Percentiles rank a stretch among this genome's conserved stretches.
phyloP scores from a whole-genome alignment of 2,888 invertebrate species.

The Eupithecia subumbrata region DNA sequence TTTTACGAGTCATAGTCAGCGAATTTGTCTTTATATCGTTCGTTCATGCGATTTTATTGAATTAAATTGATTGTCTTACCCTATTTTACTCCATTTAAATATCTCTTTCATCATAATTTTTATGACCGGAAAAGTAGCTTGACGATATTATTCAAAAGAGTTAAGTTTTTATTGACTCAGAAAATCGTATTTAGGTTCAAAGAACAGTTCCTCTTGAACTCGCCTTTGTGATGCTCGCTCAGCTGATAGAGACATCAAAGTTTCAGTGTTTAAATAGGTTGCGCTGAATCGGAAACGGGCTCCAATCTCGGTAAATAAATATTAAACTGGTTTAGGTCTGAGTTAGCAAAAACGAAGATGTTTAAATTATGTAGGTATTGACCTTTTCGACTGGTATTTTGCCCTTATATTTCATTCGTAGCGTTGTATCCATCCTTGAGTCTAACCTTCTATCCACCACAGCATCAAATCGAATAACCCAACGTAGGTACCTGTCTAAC shows the following conservation, averaged over 20 bases:
- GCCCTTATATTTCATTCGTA: background rate
- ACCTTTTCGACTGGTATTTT: background rate
- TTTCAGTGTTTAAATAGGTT: constrained; percentile 19
- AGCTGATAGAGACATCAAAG: constrained; percentile 26
- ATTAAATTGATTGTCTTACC: too few species aligned
- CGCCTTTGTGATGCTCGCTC: constrained; percentile 31
- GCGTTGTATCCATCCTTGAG: background rate
- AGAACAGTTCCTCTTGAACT: background rate
- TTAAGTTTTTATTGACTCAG: background rate
- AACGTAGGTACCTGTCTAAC: background rate
- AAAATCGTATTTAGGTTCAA: background rate
- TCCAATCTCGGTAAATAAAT: background rate
- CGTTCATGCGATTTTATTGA: too few species aligned
- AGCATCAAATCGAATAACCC: background rate
- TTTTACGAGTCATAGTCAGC: too few species aligned
- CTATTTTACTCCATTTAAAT: too few species aligned
- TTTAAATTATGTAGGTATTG: too few species aligned
- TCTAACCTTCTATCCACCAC: background rate
- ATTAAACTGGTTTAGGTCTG: background rate
- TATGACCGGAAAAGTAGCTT: background rate
- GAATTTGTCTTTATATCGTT: too few species aligned
- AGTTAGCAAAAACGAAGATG: background rate
- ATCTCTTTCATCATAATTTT: background rate
- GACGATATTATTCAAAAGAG: background rate
- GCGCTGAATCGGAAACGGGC: background rate